Evolutionary conservation across 2,113 vertebrate genomes (phyloP), one percentile per base, ranked within the genome.

Genomic region (Nothobranchius furzeri): DNA sequence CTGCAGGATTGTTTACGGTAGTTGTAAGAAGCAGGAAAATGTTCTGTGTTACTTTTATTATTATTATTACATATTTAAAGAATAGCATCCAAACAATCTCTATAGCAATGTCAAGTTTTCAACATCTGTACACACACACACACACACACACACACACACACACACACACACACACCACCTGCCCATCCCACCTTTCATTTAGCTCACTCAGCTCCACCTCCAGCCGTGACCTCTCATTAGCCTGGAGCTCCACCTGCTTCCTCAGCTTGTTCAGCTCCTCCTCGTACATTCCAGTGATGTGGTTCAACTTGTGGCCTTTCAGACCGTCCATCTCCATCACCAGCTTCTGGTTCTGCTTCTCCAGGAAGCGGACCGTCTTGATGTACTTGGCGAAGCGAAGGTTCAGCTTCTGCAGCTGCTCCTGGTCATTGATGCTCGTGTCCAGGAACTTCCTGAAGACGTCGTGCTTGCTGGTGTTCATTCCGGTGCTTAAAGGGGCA

Each of bases 361-460:
- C 96, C 88, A 98, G 83, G 91, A 92, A 97, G 64, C 96, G 95
- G n/a, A 98, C 96, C 87, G 97, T 98, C 81, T 98, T 95, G 54
- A 98, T 98, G 93, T 97, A 98, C 92, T 90, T 96, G 91, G 94
- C 96, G 0, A 98, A 98, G 75, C 96, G 95, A 86, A 97, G 95
- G 0, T 98, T 98, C 79, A 98, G 94, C 63, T 97, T 95, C 87
- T 98, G 95, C 89, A 98, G 93, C 86, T 96, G 95, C 1, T 79
- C 96, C 76, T 98, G 98, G 92, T 98, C 96, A 0, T 97, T 97
- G 90, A 95, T 97, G 81, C 96, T 92, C 0, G 95, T 97, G 82
- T 94, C 90, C 75, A 97, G 89, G 90, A 46, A 46, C 45, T 46
- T 13, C 45, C 14, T 13, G 12, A 20, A 20, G 20, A 20, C 20